Evolutionary conservation across 2,888 invertebrate genomes (phyloP).

Genomic region (Lordiphosa fenestrarum): DNA sequence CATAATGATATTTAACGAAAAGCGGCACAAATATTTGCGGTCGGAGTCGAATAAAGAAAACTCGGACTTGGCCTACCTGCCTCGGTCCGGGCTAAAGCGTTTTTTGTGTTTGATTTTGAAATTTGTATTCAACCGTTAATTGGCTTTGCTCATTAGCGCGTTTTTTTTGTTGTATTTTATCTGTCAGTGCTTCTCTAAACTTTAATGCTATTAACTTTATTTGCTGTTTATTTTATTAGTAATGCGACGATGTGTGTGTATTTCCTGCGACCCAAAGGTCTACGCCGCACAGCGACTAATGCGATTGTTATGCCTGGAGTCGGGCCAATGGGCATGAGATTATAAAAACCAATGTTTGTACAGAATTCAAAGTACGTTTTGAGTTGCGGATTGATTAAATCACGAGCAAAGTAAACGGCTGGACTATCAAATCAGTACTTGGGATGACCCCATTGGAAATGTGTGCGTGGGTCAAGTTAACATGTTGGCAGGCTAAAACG

Average conservation of each 20-base stretch:
- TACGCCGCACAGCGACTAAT: constrained; percentile 45
- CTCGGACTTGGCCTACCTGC: constrained; percentile 22
- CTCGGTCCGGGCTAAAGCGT: constrained; percentile 29
- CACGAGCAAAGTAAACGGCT: no score
- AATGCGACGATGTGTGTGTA: constrained; percentile 45
- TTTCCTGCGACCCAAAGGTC: constrained; percentile 56
- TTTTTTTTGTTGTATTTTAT: no score
- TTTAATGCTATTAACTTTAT: constrained; percentile 74
- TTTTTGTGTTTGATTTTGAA: constrained; percentile 62
- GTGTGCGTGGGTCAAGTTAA: no score
- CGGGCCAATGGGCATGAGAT: constrained; percentile 3
- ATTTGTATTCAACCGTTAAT: constrained; percentile 71
- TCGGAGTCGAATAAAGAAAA: constrained; percentile 46
- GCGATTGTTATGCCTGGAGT: constrained; percentile 68
- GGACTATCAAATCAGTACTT: no score
- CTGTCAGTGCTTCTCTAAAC: constrained; percentile 9
- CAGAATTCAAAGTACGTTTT: constrained; percentile 23
- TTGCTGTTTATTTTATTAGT: constrained; percentile 75
- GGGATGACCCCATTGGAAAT: no score
- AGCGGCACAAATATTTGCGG: constrained; percentile 33
- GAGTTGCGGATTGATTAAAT: no score
- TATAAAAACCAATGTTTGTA: not conserved
- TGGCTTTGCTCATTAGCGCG: constrained; percentile 74
- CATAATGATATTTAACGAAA: constrained; percentile 34
- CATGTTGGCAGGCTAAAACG: no score